phyloP scores from a whole-genome alignment of 1,140 invertebrate species.

The Adelges cooleyi region DNA sequence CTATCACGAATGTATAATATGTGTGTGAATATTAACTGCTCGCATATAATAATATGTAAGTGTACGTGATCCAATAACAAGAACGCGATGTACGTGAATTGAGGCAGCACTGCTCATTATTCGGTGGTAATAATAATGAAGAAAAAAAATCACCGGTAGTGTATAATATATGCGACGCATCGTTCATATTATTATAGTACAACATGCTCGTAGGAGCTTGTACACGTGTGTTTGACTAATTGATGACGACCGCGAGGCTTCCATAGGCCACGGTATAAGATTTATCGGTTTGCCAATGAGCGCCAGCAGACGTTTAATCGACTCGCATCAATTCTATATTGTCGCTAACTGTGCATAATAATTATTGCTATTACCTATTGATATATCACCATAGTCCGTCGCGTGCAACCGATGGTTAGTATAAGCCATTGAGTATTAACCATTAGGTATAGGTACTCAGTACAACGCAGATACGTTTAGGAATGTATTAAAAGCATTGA shows the following conservation, averaged over 20 bases:
- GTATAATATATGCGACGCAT: too few species aligned
- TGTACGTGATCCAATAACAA: conserved; percentile 16
- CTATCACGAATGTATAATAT: background rate
- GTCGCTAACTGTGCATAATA: too few species aligned
- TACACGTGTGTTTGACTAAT: background rate
- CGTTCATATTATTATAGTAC: too few species aligned
- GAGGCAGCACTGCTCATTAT: background rate
- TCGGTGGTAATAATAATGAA: background rate
- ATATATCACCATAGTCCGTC: too few species aligned
- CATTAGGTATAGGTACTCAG: too few species aligned
- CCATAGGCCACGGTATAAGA: background rate
- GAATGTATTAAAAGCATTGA: too few species aligned
- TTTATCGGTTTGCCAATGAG: background rate
- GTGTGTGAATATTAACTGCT: background rate
- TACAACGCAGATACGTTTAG: too few species aligned
- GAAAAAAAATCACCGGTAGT: background rate
- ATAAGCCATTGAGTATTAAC: too few species aligned
- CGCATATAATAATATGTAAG: too few species aligned
- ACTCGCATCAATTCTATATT: too few species aligned
- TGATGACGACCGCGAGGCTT: background rate
- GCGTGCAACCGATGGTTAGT: too few species aligned
- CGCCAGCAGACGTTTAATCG: background rate
- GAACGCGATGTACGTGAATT: background rate
- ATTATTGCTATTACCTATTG: too few species aligned
- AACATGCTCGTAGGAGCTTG: background rate